Evolutionary conservation across 2,888 invertebrate genomes (phyloP).

Genomic region (Lucinisca nassula): DNA sequence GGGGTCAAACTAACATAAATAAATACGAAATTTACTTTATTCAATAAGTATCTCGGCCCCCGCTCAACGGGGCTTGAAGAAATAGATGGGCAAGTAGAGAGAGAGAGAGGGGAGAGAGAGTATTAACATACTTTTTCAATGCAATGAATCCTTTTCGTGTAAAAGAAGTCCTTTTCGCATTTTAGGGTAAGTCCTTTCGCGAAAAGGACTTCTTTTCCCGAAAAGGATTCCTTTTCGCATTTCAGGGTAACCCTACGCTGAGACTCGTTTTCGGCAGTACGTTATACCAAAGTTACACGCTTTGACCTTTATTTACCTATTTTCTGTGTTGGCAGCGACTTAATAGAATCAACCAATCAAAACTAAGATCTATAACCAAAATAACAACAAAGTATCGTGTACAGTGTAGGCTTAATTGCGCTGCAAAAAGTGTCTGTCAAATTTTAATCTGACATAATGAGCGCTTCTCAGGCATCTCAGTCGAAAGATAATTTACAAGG

Average conservation of each 20-base stretch:
- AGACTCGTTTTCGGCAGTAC: background rate
- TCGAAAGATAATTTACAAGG: conserved; percentile 41
- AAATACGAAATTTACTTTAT: too few relatives aligned
- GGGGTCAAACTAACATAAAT: too few relatives aligned
- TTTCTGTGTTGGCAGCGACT: background rate
- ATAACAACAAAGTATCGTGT: conserved; percentile 51
- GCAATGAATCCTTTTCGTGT: too few relatives aligned
- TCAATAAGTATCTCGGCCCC: too few relatives aligned
- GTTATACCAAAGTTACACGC: too few relatives aligned
- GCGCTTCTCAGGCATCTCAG: conserved; percentile 12
- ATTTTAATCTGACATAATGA: background rate
- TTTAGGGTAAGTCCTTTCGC: too few relatives aligned
- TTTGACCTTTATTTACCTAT: background rate
- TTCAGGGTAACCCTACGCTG: too few relatives aligned
- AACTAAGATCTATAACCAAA: conserved; percentile 5
- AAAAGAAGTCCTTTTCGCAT: too few relatives aligned
- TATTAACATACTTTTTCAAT: too few relatives aligned
- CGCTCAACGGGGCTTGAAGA: background rate
- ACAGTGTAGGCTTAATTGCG: background rate
- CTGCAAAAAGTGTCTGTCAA: background rate
- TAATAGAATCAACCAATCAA: background rate
- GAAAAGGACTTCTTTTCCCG: too few relatives aligned
- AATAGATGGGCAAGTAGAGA: background rate
- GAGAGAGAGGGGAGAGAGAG: too few relatives aligned
- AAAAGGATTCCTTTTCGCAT: too few relatives aligned